These are phyloP conservation scores for Acyrthosiphon pisum DNA, from an alignment of 1,140 invertebrate genomes.

Conservation along the genomic window DNA sequence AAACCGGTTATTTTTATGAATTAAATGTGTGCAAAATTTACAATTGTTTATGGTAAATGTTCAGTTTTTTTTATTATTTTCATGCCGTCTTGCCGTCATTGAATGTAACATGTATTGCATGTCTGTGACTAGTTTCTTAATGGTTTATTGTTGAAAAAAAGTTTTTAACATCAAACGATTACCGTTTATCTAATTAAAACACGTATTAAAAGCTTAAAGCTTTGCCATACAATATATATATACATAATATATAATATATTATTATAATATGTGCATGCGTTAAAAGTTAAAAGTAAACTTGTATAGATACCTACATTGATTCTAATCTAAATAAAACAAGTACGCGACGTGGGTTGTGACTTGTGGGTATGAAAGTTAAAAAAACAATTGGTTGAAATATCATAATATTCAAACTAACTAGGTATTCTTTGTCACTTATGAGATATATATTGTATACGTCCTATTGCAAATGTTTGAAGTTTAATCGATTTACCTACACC, in stretches of 20 bases:
- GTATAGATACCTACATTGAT: background rate
- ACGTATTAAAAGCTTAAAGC: background rate
- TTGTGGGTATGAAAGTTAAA: background rate
- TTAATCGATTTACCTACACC: no score
- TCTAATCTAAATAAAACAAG: background rate
- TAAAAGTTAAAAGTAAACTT: background rate
- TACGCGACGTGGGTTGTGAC: background rate
- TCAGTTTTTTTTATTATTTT: background rate
- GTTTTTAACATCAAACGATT: background rate
- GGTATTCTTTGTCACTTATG: background rate
- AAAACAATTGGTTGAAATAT: background rate
- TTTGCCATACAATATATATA: background rate
- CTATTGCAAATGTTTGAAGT: background rate
- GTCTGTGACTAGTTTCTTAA: background rate
- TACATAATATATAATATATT: background rate
- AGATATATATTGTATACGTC: background rate
- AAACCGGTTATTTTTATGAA: conserved; percentile 1
- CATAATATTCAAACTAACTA: background rate
- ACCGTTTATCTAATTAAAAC: conserved; percentile 23
- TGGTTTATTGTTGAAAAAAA: background rate
- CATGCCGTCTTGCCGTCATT: background rate
- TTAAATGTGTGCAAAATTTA: background rate
- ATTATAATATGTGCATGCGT: background rate
- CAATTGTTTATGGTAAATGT: background rate
- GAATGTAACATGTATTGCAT: background rate